Base-by-base conservation (phyloP, 92 coral and sea anemone genomes). In the Palythoa grandiflora region DNA sequence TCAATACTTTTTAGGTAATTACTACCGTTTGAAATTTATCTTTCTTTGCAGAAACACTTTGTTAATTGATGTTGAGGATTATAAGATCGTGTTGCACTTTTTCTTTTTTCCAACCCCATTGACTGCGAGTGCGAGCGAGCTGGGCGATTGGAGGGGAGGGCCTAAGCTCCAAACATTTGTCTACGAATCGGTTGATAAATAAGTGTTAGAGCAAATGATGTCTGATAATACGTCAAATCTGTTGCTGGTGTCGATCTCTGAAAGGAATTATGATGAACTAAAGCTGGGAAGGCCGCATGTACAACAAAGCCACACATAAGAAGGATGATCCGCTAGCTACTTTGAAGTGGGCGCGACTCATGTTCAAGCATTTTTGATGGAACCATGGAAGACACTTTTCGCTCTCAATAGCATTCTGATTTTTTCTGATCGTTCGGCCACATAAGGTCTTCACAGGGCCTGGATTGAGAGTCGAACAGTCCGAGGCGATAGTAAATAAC, bases 31-130 rank as follows among this genome's bases (percentile, higher is more conserved):
- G 47, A 68, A 59, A 71, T 21, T 28, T 77, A 53, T 77, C 83
- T 38, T 59, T 86, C 73, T 75, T 86, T 54, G 89, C 81, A 77
- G 72, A 54, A 75, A 86, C 52, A 73, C 72, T 86, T 54, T 86
- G 83, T 38, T 73, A 73, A 83, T 86, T 86, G 59, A 86, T 75
- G 71, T 44, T 73, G 50, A 84, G 78, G 17, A 84, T 68, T 73
- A 36, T 73, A 48, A 73, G 5, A 10, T 38, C 11, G 52, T 48
- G 51, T 36, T 15, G 77, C 77, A 73, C 77, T 73, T 73, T 73
- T 15, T 14, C 77, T 38, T 73, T 73, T 53, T 53, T 73, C 77
- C 53, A 12, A 20, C 54, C 39, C 77, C 37, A 53, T 38, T 75
- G 79, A 75, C 16, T 75, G 36, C 9, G 77, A 36, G 77, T 7